Conservation (phyloP, 2,797 vertebrate species). For the Malurus splendens region DNA sequence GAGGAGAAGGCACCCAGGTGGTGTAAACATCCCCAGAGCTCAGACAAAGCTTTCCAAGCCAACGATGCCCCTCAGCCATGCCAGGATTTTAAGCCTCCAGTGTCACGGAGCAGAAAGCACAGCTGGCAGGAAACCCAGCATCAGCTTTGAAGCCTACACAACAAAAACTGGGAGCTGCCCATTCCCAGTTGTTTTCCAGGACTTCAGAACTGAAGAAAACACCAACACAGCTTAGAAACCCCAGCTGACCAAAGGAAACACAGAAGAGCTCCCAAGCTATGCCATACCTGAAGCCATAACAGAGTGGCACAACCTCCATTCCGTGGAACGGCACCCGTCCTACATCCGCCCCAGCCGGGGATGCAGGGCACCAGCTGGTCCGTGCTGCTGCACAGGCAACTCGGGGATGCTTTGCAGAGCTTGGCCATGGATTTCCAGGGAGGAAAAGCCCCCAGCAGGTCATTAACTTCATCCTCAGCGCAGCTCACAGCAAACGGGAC, state of each 20-base stretch:
- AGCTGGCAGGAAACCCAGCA: not conserved
- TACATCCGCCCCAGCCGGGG: accelerated
- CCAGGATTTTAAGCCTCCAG: not conserved
- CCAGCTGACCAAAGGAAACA: not conserved
- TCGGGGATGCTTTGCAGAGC: not conserved
- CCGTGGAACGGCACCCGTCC: accelerated
- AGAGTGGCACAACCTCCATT: accelerated
- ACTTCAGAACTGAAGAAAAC: not conserved
- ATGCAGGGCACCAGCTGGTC: not conserved
- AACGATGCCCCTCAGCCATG: accelerated
- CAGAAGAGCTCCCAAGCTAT: not conserved
- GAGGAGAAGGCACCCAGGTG: not conserved
- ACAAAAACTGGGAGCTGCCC: not conserved
- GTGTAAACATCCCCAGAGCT: not conserved
- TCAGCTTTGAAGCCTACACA: not conserved
- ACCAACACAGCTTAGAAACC: not conserved
- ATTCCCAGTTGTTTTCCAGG: not conserved
- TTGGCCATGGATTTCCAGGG: accelerated
- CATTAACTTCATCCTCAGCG: not conserved
- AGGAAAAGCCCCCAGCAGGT: not conserved
- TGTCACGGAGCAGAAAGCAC: accelerated
- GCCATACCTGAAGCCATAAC: not conserved
- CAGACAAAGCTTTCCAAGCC: not conserved
- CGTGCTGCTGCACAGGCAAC: not conserved
- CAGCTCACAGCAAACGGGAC: not conserved